Percentiles rank a stretch among this genome's conserved stretches.
These are phyloP conservation scores for Epirrita christyi DNA, from an alignment of 2,888 invertebrate genomes.

Conservation along the genomic window DNA sequence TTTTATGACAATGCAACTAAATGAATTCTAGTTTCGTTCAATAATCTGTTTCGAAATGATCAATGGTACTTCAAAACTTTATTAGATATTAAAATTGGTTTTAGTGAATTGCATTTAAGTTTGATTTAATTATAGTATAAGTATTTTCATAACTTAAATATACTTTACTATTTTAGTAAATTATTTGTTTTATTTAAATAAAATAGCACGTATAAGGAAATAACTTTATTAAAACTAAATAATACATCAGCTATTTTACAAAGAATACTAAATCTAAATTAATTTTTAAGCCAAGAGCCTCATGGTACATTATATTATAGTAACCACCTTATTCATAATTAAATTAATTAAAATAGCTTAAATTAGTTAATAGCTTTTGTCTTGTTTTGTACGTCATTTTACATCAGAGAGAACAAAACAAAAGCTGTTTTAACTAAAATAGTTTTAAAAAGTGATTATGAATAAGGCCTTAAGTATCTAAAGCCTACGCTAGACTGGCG, in stretches of 20 bases:
- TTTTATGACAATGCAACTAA: constrained; percentile 20
- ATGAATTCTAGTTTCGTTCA: constrained; percentile 11
- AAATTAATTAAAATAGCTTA: no score
- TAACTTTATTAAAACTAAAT: constrained; percentile 14
- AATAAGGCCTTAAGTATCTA: no score
- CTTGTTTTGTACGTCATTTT: no score
- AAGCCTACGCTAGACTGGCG: neutral
- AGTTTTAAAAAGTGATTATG: no score
- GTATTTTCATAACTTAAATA: constrained; percentile 48
- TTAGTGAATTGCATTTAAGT: constrained; percentile 39
- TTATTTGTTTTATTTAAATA: constrained; percentile 47
- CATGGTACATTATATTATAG: no score
- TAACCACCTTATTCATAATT: no score
- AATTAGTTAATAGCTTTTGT: no score
- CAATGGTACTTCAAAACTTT: constrained; percentile 13
- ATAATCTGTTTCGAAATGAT: constrained; percentile 11
- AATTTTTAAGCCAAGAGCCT: neutral
- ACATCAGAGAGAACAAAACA: no score
- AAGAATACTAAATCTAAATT: neutral
- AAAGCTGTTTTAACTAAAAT: no score
- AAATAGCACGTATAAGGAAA: neutral
- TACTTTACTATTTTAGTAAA: constrained; percentile 45
- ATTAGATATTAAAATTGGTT: constrained; percentile 29
- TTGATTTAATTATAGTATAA: constrained; percentile 47
- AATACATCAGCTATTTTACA: constrained; percentile 7